phyloP scores from a whole-genome alignment of 1,140 invertebrate species.

The Goniozus legneri region DNA sequence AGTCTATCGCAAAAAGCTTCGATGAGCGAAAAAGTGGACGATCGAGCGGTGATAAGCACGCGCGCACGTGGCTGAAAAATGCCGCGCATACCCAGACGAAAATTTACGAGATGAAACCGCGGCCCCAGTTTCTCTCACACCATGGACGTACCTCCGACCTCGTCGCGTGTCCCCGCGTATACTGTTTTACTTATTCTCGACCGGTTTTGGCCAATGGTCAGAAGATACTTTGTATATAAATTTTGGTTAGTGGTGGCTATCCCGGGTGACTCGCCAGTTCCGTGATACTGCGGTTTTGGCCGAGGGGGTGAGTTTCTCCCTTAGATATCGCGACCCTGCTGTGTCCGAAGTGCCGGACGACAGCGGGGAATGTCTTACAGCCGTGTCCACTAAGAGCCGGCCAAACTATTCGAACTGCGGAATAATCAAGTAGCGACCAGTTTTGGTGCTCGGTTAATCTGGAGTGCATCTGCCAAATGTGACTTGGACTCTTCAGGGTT shows the following conservation, averaged over 20 bases:
- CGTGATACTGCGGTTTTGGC: constrained; percentile 20
- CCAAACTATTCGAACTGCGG: too few relatives aligned
- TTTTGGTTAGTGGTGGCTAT: constrained; percentile 31
- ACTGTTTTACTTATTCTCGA: constrained; percentile 46
- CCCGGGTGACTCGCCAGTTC: neutral
- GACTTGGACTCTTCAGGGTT: too few relatives aligned
- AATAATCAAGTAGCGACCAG: too few relatives aligned
- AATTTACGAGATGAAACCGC: constrained; percentile 46
- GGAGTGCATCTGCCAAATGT: too few relatives aligned
- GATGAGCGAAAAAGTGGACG: constrained; percentile 1
- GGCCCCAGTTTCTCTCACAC: constrained; percentile 14
- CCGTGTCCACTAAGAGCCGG: too few relatives aligned
- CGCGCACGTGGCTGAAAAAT: too few relatives aligned
- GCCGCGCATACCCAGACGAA: constrained; percentile 17
- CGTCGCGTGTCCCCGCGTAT: constrained; percentile 29
- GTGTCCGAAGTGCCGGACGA: constrained; percentile 10
- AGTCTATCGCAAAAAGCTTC: neutral
- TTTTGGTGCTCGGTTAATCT: too few relatives aligned
- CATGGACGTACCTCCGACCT: too few relatives aligned
- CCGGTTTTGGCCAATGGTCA: constrained; percentile 30
- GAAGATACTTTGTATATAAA: constrained; percentile 53
- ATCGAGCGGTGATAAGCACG: constrained; percentile 1
- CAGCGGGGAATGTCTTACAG: constrained; percentile 14
- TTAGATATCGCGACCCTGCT: too few relatives aligned
- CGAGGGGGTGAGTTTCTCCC: constrained; percentile 10